Evolutionary conservation across 2,888 invertebrate genomes (phyloP), one percentile per base, ranked within the genome.

Genomic region (Dryobotodes eremita): DNA sequence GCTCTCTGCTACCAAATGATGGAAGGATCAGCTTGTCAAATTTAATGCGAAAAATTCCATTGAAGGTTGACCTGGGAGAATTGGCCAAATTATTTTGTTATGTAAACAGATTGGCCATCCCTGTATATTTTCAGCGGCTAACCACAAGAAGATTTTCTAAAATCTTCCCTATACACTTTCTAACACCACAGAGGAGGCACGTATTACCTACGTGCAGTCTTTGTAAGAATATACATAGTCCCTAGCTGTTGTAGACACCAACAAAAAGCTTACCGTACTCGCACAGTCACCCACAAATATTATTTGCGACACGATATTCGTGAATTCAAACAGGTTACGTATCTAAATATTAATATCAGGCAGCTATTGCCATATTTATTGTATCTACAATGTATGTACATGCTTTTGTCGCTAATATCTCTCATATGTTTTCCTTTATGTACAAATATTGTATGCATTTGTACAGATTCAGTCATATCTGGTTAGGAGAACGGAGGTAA

Each of bases 351-450:
- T 83, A 65, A 84, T 83, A 86, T 83, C 69, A 83, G 65, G n/a
- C 78, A 61, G 86, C 55, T 69, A 86, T 83, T 86, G 83, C 84
- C 84, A 78, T 83, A 78, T 84, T 84, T 83, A 83, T 84, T 84
- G 84, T 72, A 79, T 64, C 36, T 57, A 72, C 31, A 36, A 36
- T 36, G 2, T 36, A 36, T 36, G 2, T 36, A 36, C 84, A 83
- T 73, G 84, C 55, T 72, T 72, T 66, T 66, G 65, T 20, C 20
- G 36, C 62, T 70, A 73, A 83, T 62, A 78, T 73, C 55, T 53
- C 69, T 23, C 8, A 62, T 62, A 46, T 53, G 57, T 70, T 70
- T 65, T 31, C 42, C 23, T 65, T 75, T 83, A 62, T 46, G 31
- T 65, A 46, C 11, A 65, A 70, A 64, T 20, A 55, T 74, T 69